phyloP scores from a whole-genome alignment of 1,140 invertebrate species.

The Lepidurus packardi region DNA sequence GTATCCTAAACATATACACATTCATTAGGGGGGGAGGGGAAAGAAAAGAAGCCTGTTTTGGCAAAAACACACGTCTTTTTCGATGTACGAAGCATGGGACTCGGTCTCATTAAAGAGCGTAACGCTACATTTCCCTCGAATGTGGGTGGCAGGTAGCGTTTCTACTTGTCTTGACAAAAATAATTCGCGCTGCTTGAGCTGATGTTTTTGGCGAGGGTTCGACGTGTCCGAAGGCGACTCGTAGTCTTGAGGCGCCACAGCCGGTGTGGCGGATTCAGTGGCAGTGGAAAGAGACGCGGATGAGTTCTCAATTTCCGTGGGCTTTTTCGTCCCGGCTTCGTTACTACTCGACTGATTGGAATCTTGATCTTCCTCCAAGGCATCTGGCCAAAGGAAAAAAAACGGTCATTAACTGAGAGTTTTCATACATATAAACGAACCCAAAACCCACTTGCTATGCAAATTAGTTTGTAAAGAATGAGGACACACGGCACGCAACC shows the following conservation, averaged over 20 bases:
- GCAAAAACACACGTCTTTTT: conserved; percentile 74
- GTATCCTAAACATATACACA: conserved; percentile 63
- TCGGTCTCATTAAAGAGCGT: conserved; percentile 98
- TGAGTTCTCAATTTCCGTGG: conserved; percentile 6
- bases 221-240: neutral
- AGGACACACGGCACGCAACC: neutral
- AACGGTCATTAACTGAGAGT: neutral
- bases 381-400: conserved; percentile 45
- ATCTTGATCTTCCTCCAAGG: conserved; percentile 54
- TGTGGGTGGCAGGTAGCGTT: conserved; percentile 95
- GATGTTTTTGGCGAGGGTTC: conserved; percentile 67
- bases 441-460: neutral
- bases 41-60: neutral
- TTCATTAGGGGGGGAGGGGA: conserved; percentile 13
- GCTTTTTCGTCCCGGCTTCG: conserved; percentile 35
- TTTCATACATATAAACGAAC: neutral
- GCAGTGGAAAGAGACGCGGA: neutral
- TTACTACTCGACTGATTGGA: conserved; percentile 35
- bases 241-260: neutral
- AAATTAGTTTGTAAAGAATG: neutral
- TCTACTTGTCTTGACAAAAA: conserved; percentile 97
- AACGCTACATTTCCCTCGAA: conserved; percentile 97
- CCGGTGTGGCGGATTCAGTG: neutral
- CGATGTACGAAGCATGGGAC: conserved; percentile 87
- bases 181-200: conserved; percentile 94